These are phyloP conservation scores for Monopis laevigella DNA, from an alignment of 2,888 invertebrate genomes.

Conservation along the genomic window DNA sequence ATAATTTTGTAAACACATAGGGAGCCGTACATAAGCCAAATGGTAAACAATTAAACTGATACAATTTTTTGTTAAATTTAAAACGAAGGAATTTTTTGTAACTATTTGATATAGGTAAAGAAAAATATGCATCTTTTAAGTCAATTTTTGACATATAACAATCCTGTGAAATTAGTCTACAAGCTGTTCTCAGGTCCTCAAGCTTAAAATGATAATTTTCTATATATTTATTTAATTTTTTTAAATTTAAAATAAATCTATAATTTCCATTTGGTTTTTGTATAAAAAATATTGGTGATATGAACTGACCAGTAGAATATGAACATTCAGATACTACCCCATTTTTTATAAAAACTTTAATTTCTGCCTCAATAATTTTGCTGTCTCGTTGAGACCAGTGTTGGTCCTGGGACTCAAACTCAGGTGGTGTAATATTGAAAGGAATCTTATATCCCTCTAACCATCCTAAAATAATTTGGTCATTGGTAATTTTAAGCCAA, in stretches of 20 bases:
- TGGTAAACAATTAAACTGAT: too few relatives aligned
- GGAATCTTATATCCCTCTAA: background rate
- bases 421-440: too few relatives aligned
- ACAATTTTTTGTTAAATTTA: too few relatives aligned
- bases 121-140: background rate
- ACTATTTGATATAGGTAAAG: too few relatives aligned
- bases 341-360: background rate
- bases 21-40: too few relatives aligned
- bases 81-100: too few relatives aligned
- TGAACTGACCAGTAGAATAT: background rate
- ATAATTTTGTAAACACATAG: too few relatives aligned
- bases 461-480: background rate
- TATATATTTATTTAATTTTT: background rate
- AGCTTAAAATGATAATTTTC: background rate
- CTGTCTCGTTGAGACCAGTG: background rate
- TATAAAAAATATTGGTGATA: background rate
- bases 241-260: background rate
- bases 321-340: background rate
- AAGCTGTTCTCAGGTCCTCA: background rate
- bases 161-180: background rate
- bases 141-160: background rate
- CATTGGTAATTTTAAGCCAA: too few relatives aligned
- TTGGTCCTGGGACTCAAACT: conserved; percentile 5
- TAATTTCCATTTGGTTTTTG: background rate
- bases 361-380: conserved; percentile 3